Conservation (phyloP, 2,888 invertebrate genomes). For the Drosophila aldrichi region DNA sequence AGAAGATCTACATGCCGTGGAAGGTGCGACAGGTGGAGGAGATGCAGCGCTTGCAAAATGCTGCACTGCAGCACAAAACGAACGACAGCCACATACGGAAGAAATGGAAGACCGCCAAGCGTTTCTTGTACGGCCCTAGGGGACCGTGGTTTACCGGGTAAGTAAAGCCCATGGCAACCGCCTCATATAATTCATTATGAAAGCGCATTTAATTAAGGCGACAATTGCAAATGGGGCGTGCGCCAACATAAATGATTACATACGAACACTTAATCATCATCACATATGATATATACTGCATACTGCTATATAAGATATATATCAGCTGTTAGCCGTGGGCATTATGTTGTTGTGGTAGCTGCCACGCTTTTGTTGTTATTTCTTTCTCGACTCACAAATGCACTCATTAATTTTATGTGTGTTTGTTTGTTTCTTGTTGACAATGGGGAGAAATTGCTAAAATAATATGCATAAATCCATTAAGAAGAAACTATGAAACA, state of each 20-base stretch:
- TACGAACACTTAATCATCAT: conserved; percentile 49
- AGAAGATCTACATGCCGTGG: conserved; percentile 86
- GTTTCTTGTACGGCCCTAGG: conserved; percentile 87
- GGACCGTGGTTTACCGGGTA: conserved; percentile 86
- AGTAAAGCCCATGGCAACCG: conserved; percentile 56
- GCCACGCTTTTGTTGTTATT: conserved; percentile 58
- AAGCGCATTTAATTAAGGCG: conserved; percentile 70
- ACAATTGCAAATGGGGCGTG: conserved; percentile 63
- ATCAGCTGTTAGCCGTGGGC: conserved; percentile 1
- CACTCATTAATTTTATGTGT: conserved; percentile 50
- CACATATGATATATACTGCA: conserved; percentile 17
- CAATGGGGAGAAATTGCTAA: conserved; percentile 44
- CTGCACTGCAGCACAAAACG: conserved; percentile 86
- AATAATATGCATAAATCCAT: conserved; percentile 18
- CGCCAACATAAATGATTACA: conserved; percentile 56
- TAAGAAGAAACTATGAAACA: conserved; percentile 9
- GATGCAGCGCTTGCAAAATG: conserved; percentile 86
- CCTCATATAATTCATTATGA: conserved; percentile 47
- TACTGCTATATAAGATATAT: conserved; percentile 1
- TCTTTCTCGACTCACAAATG: conserved; percentile 67
- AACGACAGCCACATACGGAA: conserved; percentile 86
- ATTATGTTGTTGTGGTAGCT: conserved; percentile 40
- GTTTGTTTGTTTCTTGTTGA: conserved; percentile 15
- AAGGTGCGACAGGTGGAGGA: conserved; percentile 86
- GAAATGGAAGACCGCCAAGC: conserved; percentile 87